Base-by-base conservation (phyloP, 2,888 invertebrate species). In the Desoria tigrina region DNA sequence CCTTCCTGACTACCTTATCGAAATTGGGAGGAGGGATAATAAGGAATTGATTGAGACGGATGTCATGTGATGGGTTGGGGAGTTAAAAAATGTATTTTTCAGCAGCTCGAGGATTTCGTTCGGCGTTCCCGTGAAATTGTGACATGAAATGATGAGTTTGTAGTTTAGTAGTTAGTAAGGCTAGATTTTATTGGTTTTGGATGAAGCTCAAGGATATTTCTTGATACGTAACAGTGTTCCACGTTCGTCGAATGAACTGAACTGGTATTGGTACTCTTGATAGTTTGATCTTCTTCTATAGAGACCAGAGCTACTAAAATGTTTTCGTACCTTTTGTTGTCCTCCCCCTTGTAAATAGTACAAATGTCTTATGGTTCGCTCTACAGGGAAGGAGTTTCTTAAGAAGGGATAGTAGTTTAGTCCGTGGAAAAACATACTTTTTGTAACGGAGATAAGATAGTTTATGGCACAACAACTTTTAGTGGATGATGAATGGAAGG, bases 401-500 rank as follows among this genome's bases (percentile, higher is more conserved):
- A n/a, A n/a, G n/a, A n/a, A 11, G 32, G 32, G 32, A 32, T 32
- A 11, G 11, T 32, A 32, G 32, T 32, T 4, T 4, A 32, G 32
- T 32, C n/a, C n/a, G n/a, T 11, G 14, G 51, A 24, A 51, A 51
- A 51, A 51, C 51, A 51, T 51, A 26, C 51, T 51, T 51, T 51
- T 51, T 51, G 24, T 24, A 51, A 23, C 23, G 51, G 26, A 51
- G 51, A 51, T 51, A 51, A 51, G 51, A 51, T 51, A 51, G 51
- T 51, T 51, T 51, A 51, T 51, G 51, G 51, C 51, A 51, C 51
- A 51, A 18, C 49, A 49, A 51, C 51, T 51, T 51, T 51, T 51
- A 51, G 51, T 24, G 51, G 51, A 51, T 51, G 51, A 51, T 51
- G 51, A 51, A 51, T 51, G 51, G 51, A 51, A 51, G 51, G 51